phyloP scores from a whole-genome alignment of 2,113 vertebrate species.

The Corynorhinus townsendii region DNA sequence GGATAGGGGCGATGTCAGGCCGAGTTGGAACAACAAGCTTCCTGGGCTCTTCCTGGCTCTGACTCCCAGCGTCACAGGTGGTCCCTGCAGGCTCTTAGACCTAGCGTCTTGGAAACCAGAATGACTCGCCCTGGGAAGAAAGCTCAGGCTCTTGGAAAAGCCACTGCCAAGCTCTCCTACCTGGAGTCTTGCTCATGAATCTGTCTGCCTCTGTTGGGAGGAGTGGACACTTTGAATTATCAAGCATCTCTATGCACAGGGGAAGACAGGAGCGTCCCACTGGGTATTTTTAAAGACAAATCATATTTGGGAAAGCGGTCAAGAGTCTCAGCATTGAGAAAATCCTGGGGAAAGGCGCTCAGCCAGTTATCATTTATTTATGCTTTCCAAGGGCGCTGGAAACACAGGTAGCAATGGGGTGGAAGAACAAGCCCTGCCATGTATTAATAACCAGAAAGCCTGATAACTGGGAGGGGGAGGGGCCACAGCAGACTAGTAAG shows the following conservation, averaged over 20 bases:
- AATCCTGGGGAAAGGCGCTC: not conserved
- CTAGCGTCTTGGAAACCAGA: not conserved
- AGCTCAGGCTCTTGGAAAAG: not conserved
- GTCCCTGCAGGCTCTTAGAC: not conserved
- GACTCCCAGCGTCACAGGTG: not conserved
- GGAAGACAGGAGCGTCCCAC: not conserved
- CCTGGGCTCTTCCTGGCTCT: not conserved
- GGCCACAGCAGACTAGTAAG: constrained; percentile 21
- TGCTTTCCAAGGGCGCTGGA: constrained; percentile 45
- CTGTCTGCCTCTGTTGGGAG: not conserved
- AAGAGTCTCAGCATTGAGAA: constrained; percentile 3
- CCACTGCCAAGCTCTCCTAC: not conserved
- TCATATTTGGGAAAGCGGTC: not conserved
- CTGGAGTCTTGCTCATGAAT: not conserved
- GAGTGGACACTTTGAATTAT: not conserved
- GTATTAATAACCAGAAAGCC: constrained; percentile 61
- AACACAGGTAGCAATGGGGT: constrained; percentile 16
- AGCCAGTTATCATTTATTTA: constrained; percentile 51
- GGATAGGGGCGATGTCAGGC: not conserved
- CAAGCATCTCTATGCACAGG: not conserved
- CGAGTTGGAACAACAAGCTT: not conserved
- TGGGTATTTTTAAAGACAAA: constrained; percentile 37
- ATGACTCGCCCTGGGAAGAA: not conserved
- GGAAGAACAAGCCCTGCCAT: not conserved
- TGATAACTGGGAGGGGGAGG: not conserved